These are phyloP conservation scores for Bovichtus variegatus DNA, from an alignment of 2,797 vertebrate genomes.

Conservation along the genomic window DNA sequence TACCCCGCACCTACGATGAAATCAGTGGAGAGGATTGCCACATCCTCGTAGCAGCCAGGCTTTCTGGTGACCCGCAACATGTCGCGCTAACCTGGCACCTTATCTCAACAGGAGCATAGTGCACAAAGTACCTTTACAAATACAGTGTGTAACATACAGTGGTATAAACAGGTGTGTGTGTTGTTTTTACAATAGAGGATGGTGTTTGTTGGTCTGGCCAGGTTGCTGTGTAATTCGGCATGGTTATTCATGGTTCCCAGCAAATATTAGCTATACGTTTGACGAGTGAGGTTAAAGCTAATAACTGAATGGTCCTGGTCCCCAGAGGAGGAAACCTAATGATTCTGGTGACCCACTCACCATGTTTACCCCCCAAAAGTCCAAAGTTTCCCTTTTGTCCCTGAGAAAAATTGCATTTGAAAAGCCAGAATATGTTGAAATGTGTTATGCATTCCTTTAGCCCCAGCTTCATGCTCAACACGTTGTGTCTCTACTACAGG, in stretches of 20 bases:
- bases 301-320: neutral
- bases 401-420: neutral
- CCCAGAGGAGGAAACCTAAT: too few relatives aligned
- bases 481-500: neutral
- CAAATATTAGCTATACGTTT: neutral
- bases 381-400: neutral
- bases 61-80: constrained; percentile 40
- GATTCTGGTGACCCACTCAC: too few relatives aligned
- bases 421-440: neutral
- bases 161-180: neutral
- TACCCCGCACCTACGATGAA: constrained; percentile 14
- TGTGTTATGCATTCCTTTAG: neutral
- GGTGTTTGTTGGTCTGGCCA: neutral
- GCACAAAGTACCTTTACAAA: neutral
- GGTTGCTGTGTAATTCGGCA: neutral
- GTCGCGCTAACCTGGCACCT: constrained; percentile 59
- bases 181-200: neutral
- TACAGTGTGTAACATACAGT: neutral
- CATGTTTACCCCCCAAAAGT: neutral
- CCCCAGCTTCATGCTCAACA: neutral
- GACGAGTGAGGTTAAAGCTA: neutral
- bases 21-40: constrained; percentile 48
- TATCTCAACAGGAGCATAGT: neutral
- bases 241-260: neutral
- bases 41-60: constrained; percentile 49